Evolutionary conservation across 2,888 invertebrate genomes (phyloP), one percentile per base, ranked within the genome.

Genomic region (Gibbula magus): DNA sequence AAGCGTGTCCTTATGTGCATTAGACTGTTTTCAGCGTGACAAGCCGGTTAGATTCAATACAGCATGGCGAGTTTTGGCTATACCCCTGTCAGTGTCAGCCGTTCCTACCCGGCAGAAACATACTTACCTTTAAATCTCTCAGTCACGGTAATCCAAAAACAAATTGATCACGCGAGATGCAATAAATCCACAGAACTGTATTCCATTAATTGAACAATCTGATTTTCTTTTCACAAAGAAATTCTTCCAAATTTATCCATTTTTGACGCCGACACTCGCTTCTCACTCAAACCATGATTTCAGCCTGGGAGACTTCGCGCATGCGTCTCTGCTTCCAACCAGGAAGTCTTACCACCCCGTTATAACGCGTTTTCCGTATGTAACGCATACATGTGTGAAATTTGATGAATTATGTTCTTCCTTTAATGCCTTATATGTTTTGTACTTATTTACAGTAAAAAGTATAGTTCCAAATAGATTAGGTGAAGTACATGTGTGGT

Each of bases 181-280:
- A 29, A 61, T 29, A 61, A 29, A 61, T 61, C 61, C 61, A 61
- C 29, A 13, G 29, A 61, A 61, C 29, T 61, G 29, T 61, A 29
- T 61, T 29, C 61, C 61, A 61, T 61, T 61, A 61, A 61, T 29
- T 61, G 16, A 25, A 25, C 61, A 29, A 16, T 10, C 25, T 61
- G 61, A 61, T 61, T 61, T 61, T 25, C 61, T 61, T 61, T 29
- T 61, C 61, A 61, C 61, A 61, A 61, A 61, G 61, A 61, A 61
- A 61, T 61, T 61, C 61, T 29, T 61, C 61, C 61, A 61, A 61
- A 61, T 61, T 61, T 61, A 61, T 61, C 61, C 61, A 61, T 61
- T 61, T 61, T 61, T 29, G 61, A 61, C 61, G 22, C 61, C 29
- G 61, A 25, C 29, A 61, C 25, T 61, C 61, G 25, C 10, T 61